phyloP scores from a whole-genome alignment of 2,113 vertebrate species.

The Copsychus sechellarum region DNA sequence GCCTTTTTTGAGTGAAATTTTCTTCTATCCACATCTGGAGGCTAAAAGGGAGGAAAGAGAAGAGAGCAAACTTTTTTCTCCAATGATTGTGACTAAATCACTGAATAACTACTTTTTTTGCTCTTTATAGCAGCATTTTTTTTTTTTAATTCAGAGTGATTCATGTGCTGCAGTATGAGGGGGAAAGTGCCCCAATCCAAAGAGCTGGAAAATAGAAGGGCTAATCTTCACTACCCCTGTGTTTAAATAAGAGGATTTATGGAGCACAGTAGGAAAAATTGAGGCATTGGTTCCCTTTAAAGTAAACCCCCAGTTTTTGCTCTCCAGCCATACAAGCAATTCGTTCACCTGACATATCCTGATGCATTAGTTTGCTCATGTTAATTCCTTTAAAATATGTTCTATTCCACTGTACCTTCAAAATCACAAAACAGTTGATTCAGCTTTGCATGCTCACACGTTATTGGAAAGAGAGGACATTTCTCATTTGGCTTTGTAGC shows the following conservation, averaged over 20 bases:
- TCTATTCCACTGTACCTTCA: neutral
- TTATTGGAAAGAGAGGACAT: neutral
- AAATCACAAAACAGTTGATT: neutral
- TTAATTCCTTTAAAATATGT: neutral
- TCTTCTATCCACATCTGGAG: neutral
- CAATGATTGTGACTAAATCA: neutral
- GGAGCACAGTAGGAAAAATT: neutral
- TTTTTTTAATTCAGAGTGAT: neutral
- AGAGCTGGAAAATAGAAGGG: neutral
- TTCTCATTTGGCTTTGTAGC: neutral
- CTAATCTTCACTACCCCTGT: neutral
- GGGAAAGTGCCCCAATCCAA: neutral
- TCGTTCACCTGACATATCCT: neutral
- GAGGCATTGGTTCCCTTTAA: neutral
- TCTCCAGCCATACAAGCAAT: neutral
- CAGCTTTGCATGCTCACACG: fast-evolving
- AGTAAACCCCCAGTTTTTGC: neutral
- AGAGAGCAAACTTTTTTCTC: neutral
- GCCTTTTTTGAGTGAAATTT: neutral
- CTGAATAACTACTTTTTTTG: neutral
- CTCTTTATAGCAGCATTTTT: neutral
- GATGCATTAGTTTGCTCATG: neutral
- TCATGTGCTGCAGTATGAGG: neutral
- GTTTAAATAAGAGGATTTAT: neutral
- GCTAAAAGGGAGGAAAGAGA: neutral